Conservation (phyloP, 2,797 vertebrate species). For the Decapterus maruadsi region DNA sequence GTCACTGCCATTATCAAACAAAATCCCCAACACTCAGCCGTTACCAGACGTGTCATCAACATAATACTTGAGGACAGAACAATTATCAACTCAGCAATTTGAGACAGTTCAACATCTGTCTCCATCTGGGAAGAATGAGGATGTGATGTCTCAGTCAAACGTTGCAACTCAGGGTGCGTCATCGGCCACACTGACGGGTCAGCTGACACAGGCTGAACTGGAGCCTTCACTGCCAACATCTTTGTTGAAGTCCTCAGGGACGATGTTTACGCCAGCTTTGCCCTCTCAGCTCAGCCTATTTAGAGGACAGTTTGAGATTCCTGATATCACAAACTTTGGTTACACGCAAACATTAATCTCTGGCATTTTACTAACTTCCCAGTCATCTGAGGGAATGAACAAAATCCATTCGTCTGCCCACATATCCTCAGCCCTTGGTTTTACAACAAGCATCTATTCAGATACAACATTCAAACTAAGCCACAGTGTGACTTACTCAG, state of each 20-base stretch:
- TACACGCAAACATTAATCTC: neutral
- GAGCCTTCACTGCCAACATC: conserved; percentile 17
- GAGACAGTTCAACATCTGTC: conserved; percentile 27
- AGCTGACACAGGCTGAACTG: conserved; percentile 5
- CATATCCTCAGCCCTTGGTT: too few relatives aligned
- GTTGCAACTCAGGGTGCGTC: conserved; percentile 14
- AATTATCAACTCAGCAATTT: conserved; percentile 11
- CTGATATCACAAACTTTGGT: neutral
- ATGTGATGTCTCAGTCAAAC: conserved; percentile 26
- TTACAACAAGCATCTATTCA: too few relatives aligned
- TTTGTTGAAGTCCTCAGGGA: neutral
- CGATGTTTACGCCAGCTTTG: conserved; percentile 23
- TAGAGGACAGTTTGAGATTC: conserved; percentile 5
- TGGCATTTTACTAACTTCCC: neutral
- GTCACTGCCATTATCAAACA: conserved; percentile 27
- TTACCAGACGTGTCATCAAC: conserved; percentile 50
- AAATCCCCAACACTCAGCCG: neutral
- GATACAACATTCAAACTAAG: neutral
- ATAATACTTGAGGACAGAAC: conserved; percentile 8
- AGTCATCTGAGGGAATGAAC: too few relatives aligned
- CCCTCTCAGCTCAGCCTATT: neutral
- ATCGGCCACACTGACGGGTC: conserved; percentile 12
- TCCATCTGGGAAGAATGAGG: conserved; percentile 31
- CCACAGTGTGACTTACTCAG: neutral
- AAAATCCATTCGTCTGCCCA: too few relatives aligned